phyloP scores from a whole-genome alignment of 2,797 vertebrate species.

The Mus spretus region DNA sequence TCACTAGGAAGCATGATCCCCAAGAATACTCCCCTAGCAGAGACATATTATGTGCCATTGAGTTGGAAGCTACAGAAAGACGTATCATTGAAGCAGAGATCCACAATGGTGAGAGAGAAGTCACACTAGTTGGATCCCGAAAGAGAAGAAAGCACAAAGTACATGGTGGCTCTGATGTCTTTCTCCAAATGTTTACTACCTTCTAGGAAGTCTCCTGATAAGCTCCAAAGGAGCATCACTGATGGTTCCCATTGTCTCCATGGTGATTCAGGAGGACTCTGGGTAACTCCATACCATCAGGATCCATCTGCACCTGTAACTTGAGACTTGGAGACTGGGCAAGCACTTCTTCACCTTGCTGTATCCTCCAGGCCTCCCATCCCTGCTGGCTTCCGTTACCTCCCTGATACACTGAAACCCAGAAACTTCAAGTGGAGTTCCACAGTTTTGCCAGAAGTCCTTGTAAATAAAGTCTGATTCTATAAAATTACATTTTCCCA shows the following conservation, averaged over 20 bases:
- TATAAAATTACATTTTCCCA: background rate
- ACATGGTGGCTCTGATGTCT: fast-evolving
- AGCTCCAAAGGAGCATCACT: background rate
- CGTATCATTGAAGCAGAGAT: no score
- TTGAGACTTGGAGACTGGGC: background rate
- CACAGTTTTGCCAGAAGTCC: background rate
- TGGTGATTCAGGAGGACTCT: background rate
- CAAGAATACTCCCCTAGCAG: background rate
- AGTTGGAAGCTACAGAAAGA: background rate
- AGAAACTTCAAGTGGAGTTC: background rate
- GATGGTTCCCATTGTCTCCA: no score
- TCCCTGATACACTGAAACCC: background rate
- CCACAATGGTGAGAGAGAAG: no score
- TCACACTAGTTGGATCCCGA: no score
- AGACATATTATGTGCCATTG: background rate
- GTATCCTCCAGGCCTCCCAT: fast-evolving
- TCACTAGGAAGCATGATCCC: background rate
- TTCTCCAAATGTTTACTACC: background rate
- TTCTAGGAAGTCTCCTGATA: background rate
- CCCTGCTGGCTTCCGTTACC: background rate
- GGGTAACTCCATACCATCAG: background rate
- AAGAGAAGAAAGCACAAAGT: background rate
- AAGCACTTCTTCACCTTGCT: fast-evolving
- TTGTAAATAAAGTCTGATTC: background rate
- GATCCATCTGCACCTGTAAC: background rate